A percentile compares a stretch with the other conserved stretches of the same genome.
Conservation (phyloP, 2,797 vertebrate genomes). For the Ispidina lecontei region DNA sequence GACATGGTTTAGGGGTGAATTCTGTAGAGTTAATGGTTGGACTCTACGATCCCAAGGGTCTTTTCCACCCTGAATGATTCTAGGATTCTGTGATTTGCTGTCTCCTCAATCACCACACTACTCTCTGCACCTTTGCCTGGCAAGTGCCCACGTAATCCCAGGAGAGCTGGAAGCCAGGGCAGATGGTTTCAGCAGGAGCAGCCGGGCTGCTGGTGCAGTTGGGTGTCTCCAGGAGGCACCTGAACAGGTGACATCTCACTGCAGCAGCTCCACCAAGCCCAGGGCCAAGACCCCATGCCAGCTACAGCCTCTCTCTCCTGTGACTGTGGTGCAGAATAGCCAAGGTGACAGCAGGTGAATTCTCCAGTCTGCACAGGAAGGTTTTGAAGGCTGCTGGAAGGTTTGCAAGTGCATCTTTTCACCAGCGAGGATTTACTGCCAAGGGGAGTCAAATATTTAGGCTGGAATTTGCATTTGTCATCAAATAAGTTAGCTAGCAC, state of each 20-base stretch:
- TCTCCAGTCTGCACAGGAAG: background rate
- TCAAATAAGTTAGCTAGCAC: background rate
- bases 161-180: background rate
- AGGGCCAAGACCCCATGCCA: fast-evolving
- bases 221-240: background rate
- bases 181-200: background rate
- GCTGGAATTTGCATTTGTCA: slow-evolving; percentile 40
- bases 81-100: background rate
- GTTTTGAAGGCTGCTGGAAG: background rate
- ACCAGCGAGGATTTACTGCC: background rate
- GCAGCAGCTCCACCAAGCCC: background rate
- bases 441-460: slow-evolving; percentile 33
- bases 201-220: fast-evolving
- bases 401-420: background rate
- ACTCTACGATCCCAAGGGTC: too few relatives aligned
- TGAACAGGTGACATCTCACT: background rate
- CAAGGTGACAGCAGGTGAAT: fast-evolving
- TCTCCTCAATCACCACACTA: fast-evolving
- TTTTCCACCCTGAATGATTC: too few relatives aligned
- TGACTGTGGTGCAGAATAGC: background rate
- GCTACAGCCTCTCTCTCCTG: background rate
- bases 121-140: background rate
- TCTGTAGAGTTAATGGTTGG: too few relatives aligned
- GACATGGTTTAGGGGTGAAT: too few relatives aligned
- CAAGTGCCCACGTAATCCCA: background rate